Percentiles rank a stretch among this genome's conserved stretches.
phyloP scores from a whole-genome alignment of 2,797 vertebrate species.

The Myotis daubentonii region DNA sequence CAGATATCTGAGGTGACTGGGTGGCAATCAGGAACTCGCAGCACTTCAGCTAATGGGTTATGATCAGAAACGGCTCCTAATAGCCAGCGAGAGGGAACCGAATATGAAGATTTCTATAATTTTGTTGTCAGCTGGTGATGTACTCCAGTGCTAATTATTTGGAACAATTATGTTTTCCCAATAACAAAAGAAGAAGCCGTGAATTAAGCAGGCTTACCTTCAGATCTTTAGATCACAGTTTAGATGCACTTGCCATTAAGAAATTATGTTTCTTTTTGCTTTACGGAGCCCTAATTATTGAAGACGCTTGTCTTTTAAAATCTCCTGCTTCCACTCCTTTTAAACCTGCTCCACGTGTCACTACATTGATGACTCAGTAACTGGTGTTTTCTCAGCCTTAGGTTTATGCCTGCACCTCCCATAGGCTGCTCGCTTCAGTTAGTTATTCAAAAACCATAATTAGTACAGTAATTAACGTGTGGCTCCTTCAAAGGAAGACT shows the following conservation, averaged over 20 bases:
- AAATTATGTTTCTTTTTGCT: constrained; percentile 85
- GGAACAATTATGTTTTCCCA: constrained; percentile 91
- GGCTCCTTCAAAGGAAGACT: constrained; percentile 86
- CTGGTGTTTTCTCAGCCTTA: constrained; percentile 87
- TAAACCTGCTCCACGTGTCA: constrained; percentile 84
- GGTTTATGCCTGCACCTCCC: constrained; percentile 86
- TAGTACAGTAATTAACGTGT: constrained; percentile 90
- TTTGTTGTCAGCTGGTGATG: constrained; percentile 92
- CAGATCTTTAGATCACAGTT: constrained; percentile 87
- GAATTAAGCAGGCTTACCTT: constrained; percentile 90
- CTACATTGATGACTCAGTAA: constrained; percentile 87
- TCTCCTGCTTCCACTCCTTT: constrained; percentile 82
- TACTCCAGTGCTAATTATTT: constrained; percentile 91
- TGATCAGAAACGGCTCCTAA: constrained; percentile 90
- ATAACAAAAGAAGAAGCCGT: constrained; percentile 90
- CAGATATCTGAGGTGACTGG: constrained; percentile 87
- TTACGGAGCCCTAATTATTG: constrained; percentile 86
- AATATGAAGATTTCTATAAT: constrained; percentile 91
- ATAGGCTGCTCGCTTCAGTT: constrained; percentile 88
- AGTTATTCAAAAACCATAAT: constrained; percentile 90
- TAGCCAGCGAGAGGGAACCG: constrained; percentile 89
- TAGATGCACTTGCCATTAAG: constrained; percentile 88
- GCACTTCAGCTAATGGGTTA: constrained; percentile 89
- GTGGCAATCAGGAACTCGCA: constrained; percentile 88
- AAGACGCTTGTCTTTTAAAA: constrained; percentile 87